Conservation (phyloP, 37 sponge, comb jelly and placozoan species). For the Diacarnus erythraeanus region DNA sequence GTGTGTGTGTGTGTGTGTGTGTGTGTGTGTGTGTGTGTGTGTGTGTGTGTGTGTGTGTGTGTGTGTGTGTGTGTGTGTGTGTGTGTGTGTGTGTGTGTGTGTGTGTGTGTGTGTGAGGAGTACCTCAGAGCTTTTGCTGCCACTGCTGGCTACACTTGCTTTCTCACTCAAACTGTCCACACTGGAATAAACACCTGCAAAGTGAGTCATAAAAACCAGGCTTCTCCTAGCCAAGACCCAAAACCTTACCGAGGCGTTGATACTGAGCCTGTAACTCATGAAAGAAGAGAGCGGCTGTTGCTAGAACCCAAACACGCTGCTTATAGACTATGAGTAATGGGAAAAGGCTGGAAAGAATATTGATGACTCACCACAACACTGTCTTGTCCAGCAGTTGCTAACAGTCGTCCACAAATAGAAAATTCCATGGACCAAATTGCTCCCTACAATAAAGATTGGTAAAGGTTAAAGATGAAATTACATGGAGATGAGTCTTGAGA, state of each 20-base stretch:
- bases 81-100: constrained; percentile 11
- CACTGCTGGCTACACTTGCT: constrained; percentile 45
- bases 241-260: constrained; percentile 68
- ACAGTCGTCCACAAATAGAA: constrained; percentile 80
- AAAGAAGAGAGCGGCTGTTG: constrained; percentile 68
- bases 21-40: constrained; percentile 11
- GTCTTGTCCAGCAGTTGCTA: constrained; percentile 90
- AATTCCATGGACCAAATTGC: constrained; percentile 86
- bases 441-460: constrained; percentile 40
- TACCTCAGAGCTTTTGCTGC: constrained; percentile 56
- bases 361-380: constrained; percentile 66
- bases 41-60: constrained; percentile 1
- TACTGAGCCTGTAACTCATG: constrained; percentile 76
- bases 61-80: constrained; percentile 8
- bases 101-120: background rate
- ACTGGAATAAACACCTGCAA: constrained; percentile 62
- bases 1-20: constrained; percentile 10
- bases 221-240: too few relatives aligned
- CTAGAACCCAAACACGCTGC: constrained; percentile 84
- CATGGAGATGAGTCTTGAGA: background rate
- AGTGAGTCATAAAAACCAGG: too few relatives aligned
- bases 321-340: background rate
- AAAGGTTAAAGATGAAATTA: too few relatives aligned
- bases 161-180: constrained; percentile 65
- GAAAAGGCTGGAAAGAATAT: background rate